Conservation (phyloP, 2,797 vertebrate species). For the Toxotes lorentzi region DNA sequence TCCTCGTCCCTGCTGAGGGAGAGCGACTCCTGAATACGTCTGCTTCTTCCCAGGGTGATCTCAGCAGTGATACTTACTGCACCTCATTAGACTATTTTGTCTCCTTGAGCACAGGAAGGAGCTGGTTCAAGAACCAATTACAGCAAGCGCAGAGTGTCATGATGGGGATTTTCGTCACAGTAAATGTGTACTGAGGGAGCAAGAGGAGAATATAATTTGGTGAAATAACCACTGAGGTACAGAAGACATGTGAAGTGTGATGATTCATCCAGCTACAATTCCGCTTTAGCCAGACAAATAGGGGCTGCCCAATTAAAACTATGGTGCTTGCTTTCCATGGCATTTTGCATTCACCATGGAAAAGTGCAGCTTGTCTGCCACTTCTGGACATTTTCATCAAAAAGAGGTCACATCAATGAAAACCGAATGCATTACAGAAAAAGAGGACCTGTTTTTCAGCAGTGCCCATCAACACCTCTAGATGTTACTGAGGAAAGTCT, state of each 20-base stretch:
- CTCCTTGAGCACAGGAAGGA: constrained; percentile 34
- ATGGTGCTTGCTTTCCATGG: background rate
- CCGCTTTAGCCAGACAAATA: background rate
- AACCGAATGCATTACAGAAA: background rate
- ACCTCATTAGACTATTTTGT: constrained; percentile 43
- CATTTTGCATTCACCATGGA: background rate
- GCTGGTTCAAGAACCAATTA: constrained; percentile 56
- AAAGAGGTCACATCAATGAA: constrained; percentile 17
- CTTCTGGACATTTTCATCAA: constrained; percentile 5
- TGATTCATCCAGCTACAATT: constrained; percentile 28
- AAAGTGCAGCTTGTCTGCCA: background rate
- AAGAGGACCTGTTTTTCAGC: background rate
- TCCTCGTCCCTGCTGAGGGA: background rate
- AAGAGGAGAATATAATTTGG: constrained; percentile 27
- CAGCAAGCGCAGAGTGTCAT: constrained; percentile 22
- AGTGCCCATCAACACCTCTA: background rate
- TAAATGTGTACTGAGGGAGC: constrained; percentile 33
- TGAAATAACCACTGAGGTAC: constrained; percentile 28
- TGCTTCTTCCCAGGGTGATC: constrained; percentile 5
- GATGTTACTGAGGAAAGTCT: constrained; percentile 5
- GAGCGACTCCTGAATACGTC: background rate
- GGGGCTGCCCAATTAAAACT: constrained; percentile 21
- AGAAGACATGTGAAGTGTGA: constrained; percentile 25
- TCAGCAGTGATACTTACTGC: constrained; percentile 13
- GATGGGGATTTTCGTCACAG: constrained; percentile 36